Evolutionary conservation across 2,797 vertebrate genomes (phyloP).

Genomic region (Chelidonichthys spinosus): DNA sequence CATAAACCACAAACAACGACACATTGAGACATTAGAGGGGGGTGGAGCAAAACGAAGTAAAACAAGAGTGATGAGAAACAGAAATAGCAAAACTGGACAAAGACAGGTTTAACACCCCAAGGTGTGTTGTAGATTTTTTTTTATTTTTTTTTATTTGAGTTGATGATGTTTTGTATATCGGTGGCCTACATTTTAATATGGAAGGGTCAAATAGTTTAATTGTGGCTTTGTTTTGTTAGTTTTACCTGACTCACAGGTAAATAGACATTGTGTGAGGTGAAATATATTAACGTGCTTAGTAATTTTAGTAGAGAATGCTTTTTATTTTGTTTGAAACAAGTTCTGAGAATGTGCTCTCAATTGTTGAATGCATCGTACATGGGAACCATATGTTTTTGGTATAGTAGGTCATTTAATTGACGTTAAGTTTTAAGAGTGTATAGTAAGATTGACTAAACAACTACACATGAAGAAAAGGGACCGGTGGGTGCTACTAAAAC

Average conservation of each 20-base stretch:
- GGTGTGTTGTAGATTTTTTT: background rate
- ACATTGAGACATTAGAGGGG: conserved; percentile 34
- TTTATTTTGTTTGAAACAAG: background rate
- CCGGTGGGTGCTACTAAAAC: too few relatives aligned
- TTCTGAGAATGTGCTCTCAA: background rate
- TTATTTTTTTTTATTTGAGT: background rate
- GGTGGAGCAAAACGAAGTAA: background rate
- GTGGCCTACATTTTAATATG: conserved; percentile 6
- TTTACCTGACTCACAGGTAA: conserved; percentile 15
- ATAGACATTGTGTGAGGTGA: conserved; percentile 17
- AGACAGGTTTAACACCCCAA: background rate
- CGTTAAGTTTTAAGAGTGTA: too few relatives aligned
- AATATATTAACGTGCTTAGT: conserved; percentile 4
- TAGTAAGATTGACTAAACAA: too few relatives aligned
- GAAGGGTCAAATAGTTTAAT: conserved; percentile 22
- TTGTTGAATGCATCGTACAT: background rate
- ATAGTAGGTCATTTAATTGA: too few relatives aligned
- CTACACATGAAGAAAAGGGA: too few relatives aligned
- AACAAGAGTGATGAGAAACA: background rate
- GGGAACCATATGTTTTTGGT: too few relatives aligned
- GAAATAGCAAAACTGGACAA: background rate
- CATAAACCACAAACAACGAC: conserved; percentile 38
- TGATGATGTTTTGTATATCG: background rate
- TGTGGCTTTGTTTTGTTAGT: conserved; percentile 8
- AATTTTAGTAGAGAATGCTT: background rate